Base-by-base conservation (phyloP, 2,113 vertebrate species). In the Tachysurus vachellii region DNA sequence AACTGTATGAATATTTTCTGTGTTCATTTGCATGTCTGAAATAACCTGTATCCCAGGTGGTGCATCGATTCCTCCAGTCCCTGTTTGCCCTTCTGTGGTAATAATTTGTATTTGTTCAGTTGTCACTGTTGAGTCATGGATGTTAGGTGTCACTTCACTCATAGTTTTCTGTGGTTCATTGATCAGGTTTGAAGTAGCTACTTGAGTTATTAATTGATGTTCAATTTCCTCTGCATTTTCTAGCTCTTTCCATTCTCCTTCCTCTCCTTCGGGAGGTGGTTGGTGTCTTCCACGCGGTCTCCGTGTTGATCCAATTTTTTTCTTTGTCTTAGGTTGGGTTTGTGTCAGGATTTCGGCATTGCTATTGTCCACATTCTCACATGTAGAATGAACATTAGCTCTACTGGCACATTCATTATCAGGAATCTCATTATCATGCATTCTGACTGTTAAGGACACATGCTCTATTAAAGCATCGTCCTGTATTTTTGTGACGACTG, bases 301-400 rank as follows among this genome's bases (percentile, higher is more conserved):
- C 4, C 62, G 23, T 14, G 77, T 80, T 59, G 83, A 84, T 44
- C 76, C 75, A 54, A 80, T 57, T 71, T 68, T 85, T 66, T 53
- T 80, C 54, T 64, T 83, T 83, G 76, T 83, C 71, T 76, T 75
- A 47, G 17, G 54, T 53, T 77, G 71, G 28, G 1, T 28, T 64
- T 85, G 14, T 53, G 9, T 21, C 14, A 14, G 21, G 21, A 79
- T 47, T 66, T 77, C 59, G 31, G 59, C 61, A 75, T 66, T 66
- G 36, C 0, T 42, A 3, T 50, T 56, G 36, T 68, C 83, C 36
- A 36, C 36, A 36, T 36, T 36, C 36, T 36, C 12, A 62, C 21
- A 11, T 85, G 26, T 14, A 61, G 70, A 17, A 85, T 42, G 6
- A 76, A 0, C 54, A 77, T 80, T 53, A 79, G 50, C 2, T 70